Evolutionary conservation across 2,113 vertebrate species (phyloP).

Genomic region (Mesocricetus auratus): DNA sequence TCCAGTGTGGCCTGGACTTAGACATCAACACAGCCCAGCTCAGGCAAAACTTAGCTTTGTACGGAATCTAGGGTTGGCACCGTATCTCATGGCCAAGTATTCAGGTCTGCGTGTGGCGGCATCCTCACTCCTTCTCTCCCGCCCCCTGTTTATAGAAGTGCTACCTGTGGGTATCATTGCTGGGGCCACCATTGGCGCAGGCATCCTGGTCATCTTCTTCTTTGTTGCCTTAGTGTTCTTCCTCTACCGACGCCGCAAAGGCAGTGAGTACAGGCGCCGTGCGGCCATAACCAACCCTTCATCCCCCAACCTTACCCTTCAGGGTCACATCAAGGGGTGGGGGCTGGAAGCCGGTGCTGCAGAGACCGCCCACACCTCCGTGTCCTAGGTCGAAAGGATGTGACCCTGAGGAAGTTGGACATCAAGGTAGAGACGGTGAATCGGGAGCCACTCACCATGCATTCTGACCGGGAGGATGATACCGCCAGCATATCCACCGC

Average conservation of each 20-base stretch:
- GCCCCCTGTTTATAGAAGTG: constrained; percentile 87
- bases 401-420: constrained; percentile 95
- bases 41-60: neutral
- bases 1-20: neutral
- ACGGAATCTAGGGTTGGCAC: too few species aligned
- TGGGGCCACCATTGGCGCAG: constrained; percentile 91
- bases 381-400: constrained; percentile 92
- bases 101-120: neutral
- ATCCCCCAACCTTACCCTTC: neutral
- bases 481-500: constrained; percentile 93
- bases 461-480: constrained; percentile 91
- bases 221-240: constrained; percentile 91
- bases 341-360: neutral
- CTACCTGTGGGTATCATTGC: constrained; percentile 94
- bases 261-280: constrained; percentile 90
- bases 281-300: accelerated
- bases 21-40: neutral
- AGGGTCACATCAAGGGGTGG: neutral
- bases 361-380: neutral
- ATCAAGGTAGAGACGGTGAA: constrained; percentile 99
- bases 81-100: neutral
- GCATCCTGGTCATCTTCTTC: constrained; percentile 91
- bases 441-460: constrained; percentile 93
- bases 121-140: neutral
- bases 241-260: constrained; percentile 97